Base-by-base conservation (phyloP, 2,113 vertebrate genomes). In the Sturnus vulgaris region DNA sequence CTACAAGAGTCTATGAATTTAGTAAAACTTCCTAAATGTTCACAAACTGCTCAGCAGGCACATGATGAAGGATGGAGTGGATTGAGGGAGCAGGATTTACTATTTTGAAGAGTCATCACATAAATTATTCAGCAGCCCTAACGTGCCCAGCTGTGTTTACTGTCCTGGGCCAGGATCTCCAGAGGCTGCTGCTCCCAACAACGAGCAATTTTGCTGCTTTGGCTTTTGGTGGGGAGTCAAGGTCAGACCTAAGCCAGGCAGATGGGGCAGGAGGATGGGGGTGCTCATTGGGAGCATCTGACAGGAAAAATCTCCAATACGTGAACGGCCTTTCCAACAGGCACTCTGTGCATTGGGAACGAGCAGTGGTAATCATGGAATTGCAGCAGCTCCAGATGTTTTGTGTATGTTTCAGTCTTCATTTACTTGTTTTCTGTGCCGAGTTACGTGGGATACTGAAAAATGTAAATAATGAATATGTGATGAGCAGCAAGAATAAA, bases 401-500 rank as follows among this genome's bases (percentile, higher is more conserved):
- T 92, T 82, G 92, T 88, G 6, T 76, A 52, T 47, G 27, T 92
- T 91, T 94, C 92, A 55, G 55, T 55, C 81, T 93, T 77, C 42
- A 35, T 94, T 94, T 94, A 13, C 91, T 96, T 95, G 90, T 93
- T 97, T 92, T 91, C 70, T 90, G 69, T 65, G 87, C 94, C 0
- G 31, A 94, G 90, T 96, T 95, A 88, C 91, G 96, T 18, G 44
- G 61, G 94, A 96, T 81, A 92, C 85, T 6, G 16, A 88, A 72
- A 95, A 96, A 96, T 69, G 55, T 86, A 96, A 97, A 93, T 55
- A 88, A 92, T 82, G 88, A 91, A 71, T 93, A 72, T 72, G 50
- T 59, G 93, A 87, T 91, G 97, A 97, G 93, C 89, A 87, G 82
- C 50, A 71, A 83, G 94, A 92, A 84, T 95, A 93, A 88, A 88